Conservation (phyloP, 2,113 vertebrate species). For the Oncorhynchus nerka region DNA sequence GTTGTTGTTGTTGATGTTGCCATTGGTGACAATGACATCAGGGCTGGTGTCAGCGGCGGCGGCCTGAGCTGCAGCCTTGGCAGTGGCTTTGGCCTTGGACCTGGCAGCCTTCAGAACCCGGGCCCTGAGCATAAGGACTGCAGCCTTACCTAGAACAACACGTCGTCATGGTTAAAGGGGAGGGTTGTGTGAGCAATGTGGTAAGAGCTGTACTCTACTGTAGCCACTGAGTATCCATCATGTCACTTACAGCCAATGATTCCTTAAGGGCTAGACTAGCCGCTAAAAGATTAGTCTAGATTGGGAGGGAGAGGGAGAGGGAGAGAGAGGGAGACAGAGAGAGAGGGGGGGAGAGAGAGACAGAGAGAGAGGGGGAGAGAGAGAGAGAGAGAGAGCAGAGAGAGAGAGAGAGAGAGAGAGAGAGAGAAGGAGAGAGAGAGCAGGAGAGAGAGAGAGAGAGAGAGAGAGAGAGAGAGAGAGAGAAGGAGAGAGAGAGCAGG, state of each 20-base stretch:
- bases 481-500: neutral
- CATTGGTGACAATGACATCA: conserved; percentile 58
- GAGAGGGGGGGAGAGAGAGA: rapidly evolving
- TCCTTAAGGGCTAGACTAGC: neutral
- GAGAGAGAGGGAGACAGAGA: too few relatives aligned
- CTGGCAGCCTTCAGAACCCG: conserved; percentile 67
- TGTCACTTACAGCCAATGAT: too few relatives aligned
- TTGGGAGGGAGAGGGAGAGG: neutral
- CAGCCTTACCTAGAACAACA: conserved; percentile 69
- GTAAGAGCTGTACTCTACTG: too few relatives aligned
- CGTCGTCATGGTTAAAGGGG: neutral
- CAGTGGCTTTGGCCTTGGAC: conserved; percentile 60
- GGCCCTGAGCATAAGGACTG: conserved; percentile 78
- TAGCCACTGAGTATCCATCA: too few relatives aligned
- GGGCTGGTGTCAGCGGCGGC: conserved; percentile 57
- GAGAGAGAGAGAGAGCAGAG: too few relatives aligned
- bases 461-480: too few relatives aligned
- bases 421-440: too few relatives aligned
- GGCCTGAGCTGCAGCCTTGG: conserved; percentile 70
- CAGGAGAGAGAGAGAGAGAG: too few relatives aligned
- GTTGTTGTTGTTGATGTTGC: conserved; percentile 14
- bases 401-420: too few relatives aligned
- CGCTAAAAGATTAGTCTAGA: neutral
- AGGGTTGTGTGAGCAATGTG: neutral
- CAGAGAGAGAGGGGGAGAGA: too few relatives aligned